These are phyloP conservation scores for Dryadula phaetusa DNA, from an alignment of 2,888 invertebrate species.

Conservation along the genomic window DNA sequence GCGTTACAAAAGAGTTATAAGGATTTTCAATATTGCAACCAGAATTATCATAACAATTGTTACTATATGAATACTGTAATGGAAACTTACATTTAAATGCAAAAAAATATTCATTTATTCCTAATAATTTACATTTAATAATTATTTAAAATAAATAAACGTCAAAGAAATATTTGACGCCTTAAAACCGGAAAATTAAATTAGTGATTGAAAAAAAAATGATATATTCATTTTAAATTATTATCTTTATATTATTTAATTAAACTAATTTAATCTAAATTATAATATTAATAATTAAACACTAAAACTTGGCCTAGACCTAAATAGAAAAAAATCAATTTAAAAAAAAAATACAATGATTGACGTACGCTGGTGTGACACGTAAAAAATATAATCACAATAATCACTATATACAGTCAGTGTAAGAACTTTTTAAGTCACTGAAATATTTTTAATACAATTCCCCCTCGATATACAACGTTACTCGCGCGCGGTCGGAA, in stretches of 20 bases:
- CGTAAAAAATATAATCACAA: slow-evolving; percentile 23
- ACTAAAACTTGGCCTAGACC: slow-evolving; percentile 39
- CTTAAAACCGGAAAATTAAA: background rate
- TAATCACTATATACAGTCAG: slow-evolving; percentile 21
- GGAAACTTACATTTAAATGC: too few relatives aligned
- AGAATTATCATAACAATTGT: slow-evolving; percentile 31
- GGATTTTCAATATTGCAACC: slow-evolving; percentile 35
- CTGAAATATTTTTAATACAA: slow-evolving; percentile 16
- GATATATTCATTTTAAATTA: background rate
- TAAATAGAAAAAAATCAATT: slow-evolving; percentile 37
- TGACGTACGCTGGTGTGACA: slow-evolving; percentile 35
- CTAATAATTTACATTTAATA: too few relatives aligned
- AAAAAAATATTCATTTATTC: too few relatives aligned
- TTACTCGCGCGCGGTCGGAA: slow-evolving; percentile 41
- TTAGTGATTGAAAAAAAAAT: background rate
- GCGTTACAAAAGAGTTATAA: slow-evolving; percentile 26
- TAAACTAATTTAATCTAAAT: slow-evolving; percentile 26
- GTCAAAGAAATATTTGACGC: background rate
- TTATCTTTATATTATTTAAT: slow-evolving; percentile 7
- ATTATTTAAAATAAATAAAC: background rate
- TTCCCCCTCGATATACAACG: slow-evolving; percentile 13
- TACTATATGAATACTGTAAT: too few relatives aligned
- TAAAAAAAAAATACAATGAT: slow-evolving; percentile 33
- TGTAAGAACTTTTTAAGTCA: slow-evolving; percentile 31
- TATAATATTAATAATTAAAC: slow-evolving; percentile 33